Conservation (phyloP, 30 jellyfish, hydroid and myxozoan genomes). For the Cassiopea andromeda region DNA sequence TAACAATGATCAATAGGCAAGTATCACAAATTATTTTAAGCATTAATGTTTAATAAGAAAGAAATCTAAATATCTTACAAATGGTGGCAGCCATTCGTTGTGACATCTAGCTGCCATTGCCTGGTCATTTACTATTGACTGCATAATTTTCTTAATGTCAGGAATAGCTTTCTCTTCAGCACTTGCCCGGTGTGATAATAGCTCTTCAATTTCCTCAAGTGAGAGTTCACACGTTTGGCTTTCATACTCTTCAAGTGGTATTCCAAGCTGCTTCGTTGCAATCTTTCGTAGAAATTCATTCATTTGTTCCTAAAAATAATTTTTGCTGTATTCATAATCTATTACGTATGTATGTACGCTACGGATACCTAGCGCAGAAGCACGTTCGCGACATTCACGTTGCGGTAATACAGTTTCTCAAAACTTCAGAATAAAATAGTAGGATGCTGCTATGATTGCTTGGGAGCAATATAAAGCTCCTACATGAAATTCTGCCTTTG, state of each 20-base stretch:
- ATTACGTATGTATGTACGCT: too few relatives aligned
- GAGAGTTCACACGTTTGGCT: not conserved
- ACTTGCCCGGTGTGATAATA: conserved; percentile 32
- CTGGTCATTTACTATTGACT: conserved; percentile 58
- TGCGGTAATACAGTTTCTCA: too few relatives aligned
- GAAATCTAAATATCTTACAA: conserved; percentile 7
- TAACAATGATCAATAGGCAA: too few relatives aligned
- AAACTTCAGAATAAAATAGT: too few relatives aligned
- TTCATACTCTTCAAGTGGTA: conserved; percentile 51
- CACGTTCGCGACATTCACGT: too few relatives aligned
- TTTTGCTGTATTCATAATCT: not conserved
- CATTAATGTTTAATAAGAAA: not conserved
- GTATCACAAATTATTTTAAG: too few relatives aligned
- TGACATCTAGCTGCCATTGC: conserved; percentile 71
- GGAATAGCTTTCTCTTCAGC: conserved; percentile 42
- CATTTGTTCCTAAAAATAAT: conserved; percentile 53
- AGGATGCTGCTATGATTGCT: too few relatives aligned
- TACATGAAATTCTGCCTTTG: too few relatives aligned
- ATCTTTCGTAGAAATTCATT: conserved; percentile 43
- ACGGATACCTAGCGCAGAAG: too few relatives aligned
- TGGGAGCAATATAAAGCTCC: too few relatives aligned
- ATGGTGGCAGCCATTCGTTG: conserved; percentile 72
- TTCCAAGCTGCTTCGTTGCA: conserved; percentile 51
- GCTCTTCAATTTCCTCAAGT: conserved; percentile 33
- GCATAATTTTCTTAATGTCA: conserved; percentile 50